Percentiles rank a stretch among this genome's conserved stretches.
These are phyloP conservation scores for Drosophila mimetica DNA, from an alignment of 2,888 invertebrate species.

Conservation along the genomic window DNA sequence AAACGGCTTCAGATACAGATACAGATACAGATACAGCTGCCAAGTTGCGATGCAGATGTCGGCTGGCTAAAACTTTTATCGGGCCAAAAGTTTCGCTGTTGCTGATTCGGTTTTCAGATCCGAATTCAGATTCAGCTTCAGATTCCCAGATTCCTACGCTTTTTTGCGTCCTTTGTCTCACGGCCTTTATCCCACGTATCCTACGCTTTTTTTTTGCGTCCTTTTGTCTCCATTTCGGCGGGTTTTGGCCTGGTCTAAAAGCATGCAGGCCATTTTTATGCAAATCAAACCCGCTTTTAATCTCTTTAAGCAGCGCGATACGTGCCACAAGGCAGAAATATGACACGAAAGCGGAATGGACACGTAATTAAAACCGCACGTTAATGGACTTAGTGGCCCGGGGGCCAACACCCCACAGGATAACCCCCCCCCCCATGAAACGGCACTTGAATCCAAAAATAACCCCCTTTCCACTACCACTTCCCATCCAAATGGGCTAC, in stretches of 20 bases:
- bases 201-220: too few species aligned
- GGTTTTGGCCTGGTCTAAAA: constrained; percentile 16
- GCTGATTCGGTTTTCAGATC: constrained; percentile 7
- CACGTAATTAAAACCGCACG: constrained; percentile 75
- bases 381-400: constrained; percentile 62
- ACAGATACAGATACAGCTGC: constrained; percentile 25
- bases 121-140: background rate
- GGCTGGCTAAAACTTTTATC: constrained; percentile 54
- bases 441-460: background rate
- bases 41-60: constrained; percentile 9
- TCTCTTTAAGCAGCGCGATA: constrained; percentile 57
- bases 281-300: constrained; percentile 73
- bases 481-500: background rate
- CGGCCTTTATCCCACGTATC: constrained; percentile 12
- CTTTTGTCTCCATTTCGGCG: background rate
- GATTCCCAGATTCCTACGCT: constrained; percentile 7
- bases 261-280: constrained; percentile 70
- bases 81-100: constrained; percentile 45
- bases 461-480: background rate
- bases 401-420: constrained; percentile 5
- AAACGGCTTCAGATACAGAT: background rate
- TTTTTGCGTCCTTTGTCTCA: constrained; percentile 40
- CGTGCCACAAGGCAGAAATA: constrained; percentile 49
- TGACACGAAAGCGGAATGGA: constrained; percentile 63
- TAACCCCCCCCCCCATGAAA: too few species aligned